Evolutionary conservation across 2,888 invertebrate species (phyloP).

Genomic region (Zonitis immaculata): DNA sequence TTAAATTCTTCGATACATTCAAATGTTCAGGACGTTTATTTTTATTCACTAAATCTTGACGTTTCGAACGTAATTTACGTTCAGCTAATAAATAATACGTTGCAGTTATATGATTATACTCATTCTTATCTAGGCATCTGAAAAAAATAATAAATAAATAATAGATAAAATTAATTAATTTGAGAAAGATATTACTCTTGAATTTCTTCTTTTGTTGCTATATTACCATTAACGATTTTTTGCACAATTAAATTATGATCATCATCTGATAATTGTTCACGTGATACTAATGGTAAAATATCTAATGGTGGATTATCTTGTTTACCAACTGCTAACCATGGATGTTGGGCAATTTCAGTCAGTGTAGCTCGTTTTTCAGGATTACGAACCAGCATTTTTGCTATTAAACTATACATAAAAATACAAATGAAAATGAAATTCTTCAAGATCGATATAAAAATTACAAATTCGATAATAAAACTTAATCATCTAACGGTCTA

Average conservation of each 20-base stretch:
- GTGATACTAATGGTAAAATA: constrained; percentile 78
- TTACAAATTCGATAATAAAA: no score
- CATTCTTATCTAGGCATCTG: constrained; percentile 88
- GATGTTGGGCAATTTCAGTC: constrained; percentile 79
- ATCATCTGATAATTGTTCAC: constrained; percentile 85
- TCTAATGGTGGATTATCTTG: constrained; percentile 51
- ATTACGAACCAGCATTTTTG: constrained; percentile 88
- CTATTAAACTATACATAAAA: constrained; percentile 68
- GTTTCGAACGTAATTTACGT: constrained; percentile 75
- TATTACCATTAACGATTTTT: constrained; percentile 93
- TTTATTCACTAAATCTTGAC: constrained; percentile 59
- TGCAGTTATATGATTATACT: constrained; percentile 97
- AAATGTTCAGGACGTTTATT: constrained; percentile 44
- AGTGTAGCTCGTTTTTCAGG: constrained; percentile 87
- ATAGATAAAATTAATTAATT: no score
- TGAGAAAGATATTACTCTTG: constrained; percentile 80
- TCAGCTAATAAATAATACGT: constrained; percentile 97
- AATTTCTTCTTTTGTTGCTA: constrained; percentile 92
- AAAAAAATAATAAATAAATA: constrained; percentile 18
- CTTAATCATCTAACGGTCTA: no score
- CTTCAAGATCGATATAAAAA: no score
- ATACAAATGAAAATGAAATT: no score
- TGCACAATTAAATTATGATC: constrained; percentile 89
- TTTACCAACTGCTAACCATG: constrained; percentile 69
- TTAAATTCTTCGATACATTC: constrained; percentile 43